Percentiles rank a stretch among this genome's conserved stretches.
These are phyloP conservation scores for Melanostigma gelatinosum DNA, from an alignment of 2,113 vertebrate species.

Conservation along the genomic window DNA sequence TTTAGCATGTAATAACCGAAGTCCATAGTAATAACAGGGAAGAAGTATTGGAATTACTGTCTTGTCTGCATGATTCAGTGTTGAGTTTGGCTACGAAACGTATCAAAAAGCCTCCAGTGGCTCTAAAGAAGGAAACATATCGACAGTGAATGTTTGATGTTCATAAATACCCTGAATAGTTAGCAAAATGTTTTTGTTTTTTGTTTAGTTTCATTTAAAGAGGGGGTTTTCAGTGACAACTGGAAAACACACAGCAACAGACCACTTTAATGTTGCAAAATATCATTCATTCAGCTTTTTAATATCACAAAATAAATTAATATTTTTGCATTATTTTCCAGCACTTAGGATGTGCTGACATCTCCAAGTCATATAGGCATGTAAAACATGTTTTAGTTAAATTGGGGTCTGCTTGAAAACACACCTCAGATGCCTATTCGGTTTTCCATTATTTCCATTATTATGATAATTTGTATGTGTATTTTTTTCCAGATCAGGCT, in stretches of 20 bases:
- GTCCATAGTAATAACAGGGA: slow-evolving; percentile 58
- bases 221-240: neutral
- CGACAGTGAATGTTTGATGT: slow-evolving; percentile 16
- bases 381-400: neutral
- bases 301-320: neutral
- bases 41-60: slow-evolving; percentile 37
- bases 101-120: slow-evolving; percentile 20
- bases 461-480: neutral
- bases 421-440: neutral
- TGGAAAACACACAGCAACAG: neutral
- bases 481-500: neutral
- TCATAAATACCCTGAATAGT: neutral
- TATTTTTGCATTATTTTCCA: neutral
- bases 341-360: neutral
- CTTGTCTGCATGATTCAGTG: slow-evolving; percentile 41
- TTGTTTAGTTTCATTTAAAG: neutral
- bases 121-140: neutral
- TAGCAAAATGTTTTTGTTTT: neutral
- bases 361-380: neutral
- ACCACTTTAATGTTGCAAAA: neutral
- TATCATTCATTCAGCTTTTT: neutral
- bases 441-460: neutral
- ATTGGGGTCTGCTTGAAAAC: neutral
- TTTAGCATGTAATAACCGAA: slow-evolving; percentile 65
- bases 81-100: slow-evolving; percentile 22